A percentile compares a stretch with the other conserved stretches of the same genome.
phyloP scores from a whole-genome alignment of 2,888 invertebrate species.

The Rhogogaster chlorosoma region DNA sequence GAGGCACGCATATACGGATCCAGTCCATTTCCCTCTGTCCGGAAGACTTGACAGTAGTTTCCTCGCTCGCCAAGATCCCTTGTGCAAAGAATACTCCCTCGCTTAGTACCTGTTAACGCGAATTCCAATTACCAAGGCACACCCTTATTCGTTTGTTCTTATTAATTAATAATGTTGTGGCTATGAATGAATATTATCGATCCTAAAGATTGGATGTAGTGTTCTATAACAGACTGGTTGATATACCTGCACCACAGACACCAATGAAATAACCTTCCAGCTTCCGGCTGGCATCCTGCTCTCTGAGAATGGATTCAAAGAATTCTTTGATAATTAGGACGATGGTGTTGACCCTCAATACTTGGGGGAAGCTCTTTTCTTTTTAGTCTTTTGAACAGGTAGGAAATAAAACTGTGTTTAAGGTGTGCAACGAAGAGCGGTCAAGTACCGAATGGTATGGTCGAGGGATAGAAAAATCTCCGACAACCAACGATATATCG shows the following conservation, averaged over 20 bases:
- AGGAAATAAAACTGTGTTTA: background rate
- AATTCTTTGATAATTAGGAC: background rate
- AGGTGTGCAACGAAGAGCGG: slow-evolving; percentile 7
- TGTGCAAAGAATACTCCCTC: slow-evolving; percentile 49
- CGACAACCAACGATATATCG: slow-evolving; percentile 19
- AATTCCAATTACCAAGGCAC: background rate
- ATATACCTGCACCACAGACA: slow-evolving; percentile 41
- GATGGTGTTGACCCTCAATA: background rate
- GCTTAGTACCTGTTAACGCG: slow-evolving; percentile 42
- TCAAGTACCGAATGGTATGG: slow-evolving; percentile 10
- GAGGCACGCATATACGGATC: slow-evolving; percentile 42
- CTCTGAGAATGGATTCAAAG: background rate
- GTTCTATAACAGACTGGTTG: background rate
- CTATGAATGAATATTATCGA: background rate
- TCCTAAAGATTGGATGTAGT: background rate
- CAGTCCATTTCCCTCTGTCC: slow-evolving; percentile 18
- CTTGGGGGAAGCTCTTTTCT: background rate
- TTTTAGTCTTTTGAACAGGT: background rate
- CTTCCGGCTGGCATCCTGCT: slow-evolving; percentile 2
- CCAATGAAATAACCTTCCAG: slow-evolving; percentile 23
- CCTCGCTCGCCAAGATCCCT: slow-evolving; percentile 38
- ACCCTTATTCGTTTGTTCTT: background rate
- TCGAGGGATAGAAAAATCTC: slow-evolving; percentile 23
- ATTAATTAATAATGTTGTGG: background rate
- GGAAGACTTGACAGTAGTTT: background rate